These are phyloP conservation scores for Scalopus aquaticus DNA, from an alignment of 2,113 vertebrate genomes.

Conservation along the genomic window DNA sequence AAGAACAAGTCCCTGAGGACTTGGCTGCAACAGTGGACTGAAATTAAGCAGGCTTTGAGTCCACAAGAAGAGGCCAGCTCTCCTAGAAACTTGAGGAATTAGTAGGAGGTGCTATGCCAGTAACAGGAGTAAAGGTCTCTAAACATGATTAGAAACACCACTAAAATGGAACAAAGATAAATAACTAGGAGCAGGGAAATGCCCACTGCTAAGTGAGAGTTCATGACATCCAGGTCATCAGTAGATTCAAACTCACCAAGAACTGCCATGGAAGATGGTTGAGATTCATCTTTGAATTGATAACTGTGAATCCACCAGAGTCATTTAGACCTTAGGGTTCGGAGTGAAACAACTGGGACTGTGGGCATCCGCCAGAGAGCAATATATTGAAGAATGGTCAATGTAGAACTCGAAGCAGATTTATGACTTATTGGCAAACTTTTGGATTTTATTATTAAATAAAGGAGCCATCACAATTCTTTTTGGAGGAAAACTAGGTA, in stretches of 20 bases:
- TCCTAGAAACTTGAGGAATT: slow-evolving; percentile 59
- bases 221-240: background rate
- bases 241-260: background rate
- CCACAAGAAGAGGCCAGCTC: background rate
- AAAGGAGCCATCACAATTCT: background rate
- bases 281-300: slow-evolving; percentile 2
- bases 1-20: slow-evolving; percentile 38
- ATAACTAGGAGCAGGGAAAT: background rate
- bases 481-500: background rate
- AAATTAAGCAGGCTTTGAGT: slow-evolving; percentile 29
- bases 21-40: slow-evolving; percentile 41
- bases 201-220: background rate
- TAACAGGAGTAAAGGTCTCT: slow-evolving; percentile 54
- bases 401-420: background rate
- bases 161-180: slow-evolving; percentile 58
- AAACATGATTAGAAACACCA: slow-evolving; percentile 43
- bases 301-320: background rate
- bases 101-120: slow-evolving; percentile 37
- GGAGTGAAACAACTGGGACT: background rate
- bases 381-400: slow-evolving; percentile 53
- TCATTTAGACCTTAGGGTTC: background rate
- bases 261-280: background rate
- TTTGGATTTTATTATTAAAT: slow-evolving; percentile 39
- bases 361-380: slow-evolving; percentile 64
- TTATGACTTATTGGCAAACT: background rate